A percentile compares a stretch with the other conserved stretches of the same genome.
Conservation (phyloP, 1,140 invertebrate genomes). For the Drosophila athabasca region DNA sequence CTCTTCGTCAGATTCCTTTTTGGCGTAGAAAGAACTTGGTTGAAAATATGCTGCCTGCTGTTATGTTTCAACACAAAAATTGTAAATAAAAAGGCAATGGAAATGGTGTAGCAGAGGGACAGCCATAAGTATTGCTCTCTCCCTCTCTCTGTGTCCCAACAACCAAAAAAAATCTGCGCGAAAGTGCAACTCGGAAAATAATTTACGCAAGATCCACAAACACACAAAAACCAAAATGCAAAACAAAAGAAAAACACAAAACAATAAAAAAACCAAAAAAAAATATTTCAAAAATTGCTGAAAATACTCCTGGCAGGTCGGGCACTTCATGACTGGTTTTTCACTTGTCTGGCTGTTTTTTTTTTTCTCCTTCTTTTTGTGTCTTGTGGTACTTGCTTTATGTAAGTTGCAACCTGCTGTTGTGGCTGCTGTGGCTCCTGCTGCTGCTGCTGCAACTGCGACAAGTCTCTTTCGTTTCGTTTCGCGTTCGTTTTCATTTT, state of each 20-base stretch:
- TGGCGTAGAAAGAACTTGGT: too few species aligned
- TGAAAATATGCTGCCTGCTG: too few species aligned
- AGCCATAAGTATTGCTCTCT: background rate
- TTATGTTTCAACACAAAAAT: too few species aligned
- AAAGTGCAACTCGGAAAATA: conserved; percentile 33
- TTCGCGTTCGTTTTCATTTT: conserved; percentile 53
- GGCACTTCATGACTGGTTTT: conserved; percentile 59
- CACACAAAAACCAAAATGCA: conserved; percentile 11
- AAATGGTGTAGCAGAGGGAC: too few species aligned
- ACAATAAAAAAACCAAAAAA: conserved; percentile 20
- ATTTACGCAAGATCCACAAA: conserved; percentile 47
- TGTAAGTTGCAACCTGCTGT: conserved; percentile 59
- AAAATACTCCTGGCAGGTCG: conserved; percentile 37
- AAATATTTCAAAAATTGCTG: conserved; percentile 40
- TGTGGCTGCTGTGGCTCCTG: conserved; percentile 2
- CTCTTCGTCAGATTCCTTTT: too few species aligned
- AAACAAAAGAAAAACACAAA: conserved; percentile 22
- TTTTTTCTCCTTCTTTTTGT: conserved; percentile 12
- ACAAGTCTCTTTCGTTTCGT: conserved; percentile 66
- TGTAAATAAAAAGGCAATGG: too few species aligned
- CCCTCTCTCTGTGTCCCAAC: background rate
- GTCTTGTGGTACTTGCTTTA: conserved; percentile 50
- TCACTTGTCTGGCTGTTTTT: conserved; percentile 12
- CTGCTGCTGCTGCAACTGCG: conserved; percentile 23
- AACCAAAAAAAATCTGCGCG: conserved; percentile 13